Percentiles rank a stretch among this genome's conserved stretches.
Evolutionary conservation across 92 coral and sea anemone species (phyloP).

Genomic region (Nematostella vectensis): DNA sequence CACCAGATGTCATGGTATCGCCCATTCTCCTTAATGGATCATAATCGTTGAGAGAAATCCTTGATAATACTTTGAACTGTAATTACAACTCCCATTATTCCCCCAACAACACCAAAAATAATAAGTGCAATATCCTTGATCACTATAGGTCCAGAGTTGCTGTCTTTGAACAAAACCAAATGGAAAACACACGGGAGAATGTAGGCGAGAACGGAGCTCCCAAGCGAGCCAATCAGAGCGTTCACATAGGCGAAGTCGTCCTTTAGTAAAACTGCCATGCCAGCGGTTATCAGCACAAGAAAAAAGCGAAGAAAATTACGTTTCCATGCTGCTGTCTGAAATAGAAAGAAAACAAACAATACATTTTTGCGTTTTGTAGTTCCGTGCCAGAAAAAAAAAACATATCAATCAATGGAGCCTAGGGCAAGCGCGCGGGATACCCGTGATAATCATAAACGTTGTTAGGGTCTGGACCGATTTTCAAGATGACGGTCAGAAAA

Average conservation of each 20-base stretch:
- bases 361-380: background rate
- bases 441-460: too few species aligned
- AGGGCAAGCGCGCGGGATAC: background rate
- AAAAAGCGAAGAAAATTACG: slow-evolving; percentile 52
- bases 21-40: too few species aligned
- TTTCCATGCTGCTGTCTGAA: slow-evolving; percentile 67
- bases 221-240: slow-evolving; percentile 76
- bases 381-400: background rate
- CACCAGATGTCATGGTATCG: too few species aligned
- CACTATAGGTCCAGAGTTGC: slow-evolving; percentile 55
- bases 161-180: slow-evolving; percentile 51
- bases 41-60: slow-evolving; percentile 33
- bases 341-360: background rate
- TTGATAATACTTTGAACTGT: slow-evolving; percentile 52
- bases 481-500: too few species aligned
- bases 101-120: slow-evolving; percentile 75
- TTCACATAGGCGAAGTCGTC: slow-evolving; percentile 78
- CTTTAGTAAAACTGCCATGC: slow-evolving; percentile 49
- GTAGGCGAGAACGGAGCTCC: slow-evolving; percentile 77
- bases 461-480: background rate
- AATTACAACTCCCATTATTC: slow-evolving; percentile 73
- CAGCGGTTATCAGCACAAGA: slow-evolving; percentile 62
- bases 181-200: slow-evolving; percentile 68
- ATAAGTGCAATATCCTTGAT: slow-evolving; percentile 52
- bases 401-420: background rate